A percentile compares a stretch with the other conserved stretches of the same genome.
Conservation (phyloP, 1,140 invertebrate species). For the Hycleus cichorii region DNA sequence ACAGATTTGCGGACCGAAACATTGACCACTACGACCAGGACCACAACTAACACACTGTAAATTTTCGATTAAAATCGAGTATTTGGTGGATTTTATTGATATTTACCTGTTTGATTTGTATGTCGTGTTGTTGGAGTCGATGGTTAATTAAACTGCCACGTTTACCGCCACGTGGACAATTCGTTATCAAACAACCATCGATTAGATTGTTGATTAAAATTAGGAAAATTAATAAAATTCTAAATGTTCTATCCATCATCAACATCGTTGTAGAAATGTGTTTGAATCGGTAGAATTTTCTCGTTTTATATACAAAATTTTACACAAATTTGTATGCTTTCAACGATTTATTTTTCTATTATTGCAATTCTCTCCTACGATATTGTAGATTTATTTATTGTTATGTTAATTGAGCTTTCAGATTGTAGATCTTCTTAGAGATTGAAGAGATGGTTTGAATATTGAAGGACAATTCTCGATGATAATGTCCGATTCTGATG, state of each 20-base stretch:
- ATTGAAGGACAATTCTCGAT: too few species aligned
- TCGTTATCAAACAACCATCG: slow-evolving; percentile 46
- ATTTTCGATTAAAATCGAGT: not conserved
- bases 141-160: slow-evolving; percentile 30
- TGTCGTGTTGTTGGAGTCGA: not conserved
- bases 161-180: slow-evolving; percentile 49
- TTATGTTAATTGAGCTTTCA: too few species aligned
- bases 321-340: not conserved
- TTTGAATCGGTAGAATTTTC: not conserved
- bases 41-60: slow-evolving; percentile 46
- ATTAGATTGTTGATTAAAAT: not conserved
- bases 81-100: not conserved
- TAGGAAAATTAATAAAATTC: not conserved
- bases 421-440: too few species aligned
- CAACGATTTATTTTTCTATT: not conserved
- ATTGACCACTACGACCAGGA: slow-evolving; percentile 43
- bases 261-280: not conserved
- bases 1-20: slow-evolving; percentile 48
- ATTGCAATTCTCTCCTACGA: too few species aligned
- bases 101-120: slow-evolving; percentile 32
- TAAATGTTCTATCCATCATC: not conserved
- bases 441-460: too few species aligned
- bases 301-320: not conserved
- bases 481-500: slow-evolving; percentile 57
- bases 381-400: too few species aligned